Base-by-base conservation (phyloP, 2,113 vertebrate genomes). In the Ptyas mucosa region DNA sequence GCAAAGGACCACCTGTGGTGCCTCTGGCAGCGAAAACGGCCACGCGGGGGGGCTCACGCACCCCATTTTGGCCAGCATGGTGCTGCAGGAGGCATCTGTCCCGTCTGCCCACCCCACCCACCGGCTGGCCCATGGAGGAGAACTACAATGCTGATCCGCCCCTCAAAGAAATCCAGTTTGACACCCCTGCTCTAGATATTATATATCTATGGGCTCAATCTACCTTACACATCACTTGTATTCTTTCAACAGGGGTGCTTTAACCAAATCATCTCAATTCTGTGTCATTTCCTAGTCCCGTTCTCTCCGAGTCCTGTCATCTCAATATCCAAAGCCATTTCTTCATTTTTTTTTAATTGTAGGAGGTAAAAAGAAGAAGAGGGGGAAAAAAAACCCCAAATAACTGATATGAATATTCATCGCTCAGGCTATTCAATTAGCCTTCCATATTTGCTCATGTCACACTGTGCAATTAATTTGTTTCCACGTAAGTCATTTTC, bases 11-110 rank as follows among this genome's bases (percentile, higher is more conserved):
- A 1, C 1, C 49, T 1, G 49, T 8, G 7, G 49, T 53, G 3
- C 14, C 53, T 15, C 18, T 21, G 20, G 54, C 20, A 55, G 18
- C 54, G 18, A 21, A 55, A 55, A 55, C 0, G 18, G 20, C 54
- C 0, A 1, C 5, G 18, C 18, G 5, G 5, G 20, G 1, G 54
- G 5, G 5, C 1, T 18, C 18, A 21, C 11, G 2, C 54, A 21
- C 20, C 18, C 52, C 18, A 55, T 5, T 55, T 55, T 21, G 54
- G 54, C 54, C 5, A 0, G 18, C 20, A 21, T 55, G 20, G 54
- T 55, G 20, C 21, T 8, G 2, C 21, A 8, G 7, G 55, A 57
- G 21, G 21, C 8, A 2, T 57, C 21, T 5, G 20, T 21, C 54
- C 54, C 7, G 3, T 57, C 21, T 57, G 7, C 7, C 6, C 20